Evolutionary conservation across 2,888 invertebrate species (phyloP).

Genomic region (Molorchus minor): DNA sequence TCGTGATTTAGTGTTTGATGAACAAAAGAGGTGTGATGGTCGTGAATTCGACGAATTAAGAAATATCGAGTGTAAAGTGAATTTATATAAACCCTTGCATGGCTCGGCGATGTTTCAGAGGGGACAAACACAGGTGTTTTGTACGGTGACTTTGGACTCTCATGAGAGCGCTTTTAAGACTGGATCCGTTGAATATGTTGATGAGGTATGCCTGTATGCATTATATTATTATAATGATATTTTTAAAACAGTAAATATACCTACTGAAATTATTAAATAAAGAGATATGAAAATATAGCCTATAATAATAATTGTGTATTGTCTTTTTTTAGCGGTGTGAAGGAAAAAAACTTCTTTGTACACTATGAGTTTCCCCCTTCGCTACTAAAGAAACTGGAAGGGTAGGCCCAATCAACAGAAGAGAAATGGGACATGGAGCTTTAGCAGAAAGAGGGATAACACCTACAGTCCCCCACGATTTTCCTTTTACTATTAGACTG

Average conservation of each 20-base stretch:
- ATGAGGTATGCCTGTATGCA: no score
- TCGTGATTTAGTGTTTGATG: conserved; percentile 81
- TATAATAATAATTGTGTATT: no score
- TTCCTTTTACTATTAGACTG: conserved; percentile 89
- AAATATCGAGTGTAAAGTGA: conserved; percentile 84
- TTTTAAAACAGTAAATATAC: no score
- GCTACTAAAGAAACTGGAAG: conserved; percentile 95
- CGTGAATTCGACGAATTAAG: conserved; percentile 80
- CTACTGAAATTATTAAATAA: no score
- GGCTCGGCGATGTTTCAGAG: conserved; percentile 97
- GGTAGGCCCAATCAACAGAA: conserved; percentile 75
- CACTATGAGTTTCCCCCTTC: conserved; percentile 99
- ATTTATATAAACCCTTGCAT: conserved; percentile 90
- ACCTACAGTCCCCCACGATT: conserved; percentile 84
- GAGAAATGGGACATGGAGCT: conserved; percentile 97
- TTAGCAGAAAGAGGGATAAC: conserved; percentile 90
- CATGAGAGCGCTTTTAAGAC: conserved; percentile 88
- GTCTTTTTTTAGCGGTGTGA: conserved; percentile 74
- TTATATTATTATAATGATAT: no score
- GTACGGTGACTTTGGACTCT: conserved; percentile 95
- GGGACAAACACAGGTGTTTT: conserved; percentile 97
- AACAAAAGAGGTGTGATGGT: conserved; percentile 85
- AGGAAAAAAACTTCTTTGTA: conserved; percentile 96
- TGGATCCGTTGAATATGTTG: conserved; percentile 87
- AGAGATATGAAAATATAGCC: no score